A percentile compares a stretch with the other conserved stretches of the same genome.
These are phyloP conservation scores for Hermetia illucens DNA, from an alignment of 1,140 invertebrate species.

Conservation along the genomic window DNA sequence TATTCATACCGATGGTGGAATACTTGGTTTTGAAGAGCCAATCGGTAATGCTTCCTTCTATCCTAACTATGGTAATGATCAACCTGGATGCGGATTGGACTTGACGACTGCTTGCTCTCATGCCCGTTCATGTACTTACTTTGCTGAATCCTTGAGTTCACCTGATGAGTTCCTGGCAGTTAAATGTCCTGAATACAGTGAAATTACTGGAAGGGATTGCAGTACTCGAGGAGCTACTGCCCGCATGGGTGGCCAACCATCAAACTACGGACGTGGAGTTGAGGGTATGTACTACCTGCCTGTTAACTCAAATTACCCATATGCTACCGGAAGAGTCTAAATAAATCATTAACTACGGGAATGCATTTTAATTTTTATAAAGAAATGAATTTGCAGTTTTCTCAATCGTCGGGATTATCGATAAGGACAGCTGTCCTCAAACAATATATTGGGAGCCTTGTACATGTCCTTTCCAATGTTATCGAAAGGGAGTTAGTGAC, in stretches of 20 bases:
- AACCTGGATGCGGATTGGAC: constrained; percentile 46
- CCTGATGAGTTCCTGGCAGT: constrained; percentile 8
- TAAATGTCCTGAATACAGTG: constrained; percentile 9
- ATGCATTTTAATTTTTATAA: no score
- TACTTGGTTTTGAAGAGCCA: constrained; percentile 41
- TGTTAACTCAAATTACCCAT: constrained; percentile 8
- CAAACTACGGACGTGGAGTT: constrained; percentile 4
- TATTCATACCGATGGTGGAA: constrained; percentile 55
- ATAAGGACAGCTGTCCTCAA: no score
- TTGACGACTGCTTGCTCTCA: constrained; percentile 29
- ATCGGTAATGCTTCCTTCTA: constrained; percentile 57
- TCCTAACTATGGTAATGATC: constrained; percentile 47
- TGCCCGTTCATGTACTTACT: constrained; percentile 39
- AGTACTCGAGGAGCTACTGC: constrained; percentile 11
- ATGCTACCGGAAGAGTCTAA: constrained; percentile 2
- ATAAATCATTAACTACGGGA: neutral
- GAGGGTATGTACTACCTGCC: constrained; percentile 15
- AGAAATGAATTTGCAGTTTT: no score
- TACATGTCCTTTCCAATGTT: no score
- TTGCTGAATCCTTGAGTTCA: constrained; percentile 34
- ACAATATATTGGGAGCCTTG: no score
- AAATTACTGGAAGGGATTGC: constrained; percentile 15
- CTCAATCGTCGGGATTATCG: no score
- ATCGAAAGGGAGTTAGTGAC: no score
- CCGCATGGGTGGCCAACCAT: constrained; percentile 10